Evolutionary conservation across 2,888 invertebrate genomes (phyloP).

Genomic region (Aleiodes leptofemur): DNA sequence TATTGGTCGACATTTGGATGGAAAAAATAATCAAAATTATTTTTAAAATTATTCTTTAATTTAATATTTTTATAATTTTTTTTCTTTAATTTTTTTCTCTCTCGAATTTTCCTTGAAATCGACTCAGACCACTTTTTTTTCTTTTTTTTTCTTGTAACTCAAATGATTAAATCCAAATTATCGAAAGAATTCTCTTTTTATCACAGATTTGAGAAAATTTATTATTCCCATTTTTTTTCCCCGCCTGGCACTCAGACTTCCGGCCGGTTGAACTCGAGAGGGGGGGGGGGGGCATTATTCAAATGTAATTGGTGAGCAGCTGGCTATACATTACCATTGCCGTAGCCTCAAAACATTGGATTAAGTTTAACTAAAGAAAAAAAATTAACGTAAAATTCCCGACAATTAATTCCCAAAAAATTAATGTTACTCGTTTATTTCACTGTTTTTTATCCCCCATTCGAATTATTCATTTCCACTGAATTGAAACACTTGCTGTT

Average conservation of each 20-base stretch:
- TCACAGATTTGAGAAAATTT: background rate
- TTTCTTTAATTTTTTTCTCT: no score
- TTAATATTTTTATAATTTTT: no score
- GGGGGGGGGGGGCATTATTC: constrained; percentile 44
- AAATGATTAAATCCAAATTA: no score
- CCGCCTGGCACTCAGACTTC: constrained; percentile 65
- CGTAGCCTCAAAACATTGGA: background rate
- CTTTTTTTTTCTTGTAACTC: no score
- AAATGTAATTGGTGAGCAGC: constrained; percentile 48
- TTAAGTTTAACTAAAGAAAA: no score
- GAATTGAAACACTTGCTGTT: background rate
- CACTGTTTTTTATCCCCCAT: background rate
- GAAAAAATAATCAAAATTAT: no score
- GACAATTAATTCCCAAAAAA: background rate
- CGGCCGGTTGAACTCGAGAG: constrained; percentile 64
- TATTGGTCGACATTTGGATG: no score
- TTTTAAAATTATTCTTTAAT: no score
- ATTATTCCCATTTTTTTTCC: background rate
- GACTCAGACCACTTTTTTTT: no score
- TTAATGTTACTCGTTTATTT: background rate
- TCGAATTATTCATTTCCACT: background rate
- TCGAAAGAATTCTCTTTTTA: no score
- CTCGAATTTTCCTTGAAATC: no score
- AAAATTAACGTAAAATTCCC: background rate
- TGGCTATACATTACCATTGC: constrained; percentile 30